These are phyloP conservation scores for Rhinogobius similis DNA, from an alignment of 2,113 vertebrate genomes.

Conservation along the genomic window DNA sequence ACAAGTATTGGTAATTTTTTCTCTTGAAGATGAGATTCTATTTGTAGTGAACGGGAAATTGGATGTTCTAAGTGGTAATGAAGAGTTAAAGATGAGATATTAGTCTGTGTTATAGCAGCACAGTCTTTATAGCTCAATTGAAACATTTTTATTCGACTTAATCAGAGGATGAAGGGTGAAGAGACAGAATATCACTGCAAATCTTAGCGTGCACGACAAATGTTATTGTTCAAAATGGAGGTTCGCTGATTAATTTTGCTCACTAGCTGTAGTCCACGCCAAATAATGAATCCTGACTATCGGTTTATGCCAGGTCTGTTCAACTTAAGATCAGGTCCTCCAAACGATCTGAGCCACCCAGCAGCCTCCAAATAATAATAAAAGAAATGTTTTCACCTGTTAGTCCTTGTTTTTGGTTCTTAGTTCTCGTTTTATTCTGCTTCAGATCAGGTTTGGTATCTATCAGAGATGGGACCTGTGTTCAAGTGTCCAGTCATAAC, in stretches of 20 bases:
- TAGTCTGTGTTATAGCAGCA: conserved; percentile 7
- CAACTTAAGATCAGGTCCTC: too few species aligned
- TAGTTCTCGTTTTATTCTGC: too few species aligned
- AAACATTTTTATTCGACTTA: not conserved
- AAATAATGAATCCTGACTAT: too few species aligned
- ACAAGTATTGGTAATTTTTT: conserved; percentile 49
- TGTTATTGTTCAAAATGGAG: not conserved
- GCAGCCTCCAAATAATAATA: too few species aligned
- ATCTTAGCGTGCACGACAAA: not conserved
- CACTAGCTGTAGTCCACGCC: too few species aligned
- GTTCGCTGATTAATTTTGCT: not conserved
- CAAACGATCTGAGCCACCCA: too few species aligned
- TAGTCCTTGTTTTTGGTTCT: too few species aligned
- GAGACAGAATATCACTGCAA: not conserved
- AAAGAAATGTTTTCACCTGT: too few species aligned
- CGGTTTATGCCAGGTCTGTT: too few species aligned
- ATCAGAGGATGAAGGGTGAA: not conserved
- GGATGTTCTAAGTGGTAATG: conserved; percentile 36
- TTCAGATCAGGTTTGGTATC: too few species aligned
- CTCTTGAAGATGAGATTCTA: conserved; percentile 25
- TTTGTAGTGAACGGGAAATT: conserved; percentile 28
- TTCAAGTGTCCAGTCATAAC: too few species aligned
- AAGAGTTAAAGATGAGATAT: conserved; percentile 27
- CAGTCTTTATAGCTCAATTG: not conserved
- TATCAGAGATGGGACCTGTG: too few species aligned